phyloP scores from a whole-genome alignment of 2,113 vertebrate genomes.

The Dromiciops gliroides region DNA sequence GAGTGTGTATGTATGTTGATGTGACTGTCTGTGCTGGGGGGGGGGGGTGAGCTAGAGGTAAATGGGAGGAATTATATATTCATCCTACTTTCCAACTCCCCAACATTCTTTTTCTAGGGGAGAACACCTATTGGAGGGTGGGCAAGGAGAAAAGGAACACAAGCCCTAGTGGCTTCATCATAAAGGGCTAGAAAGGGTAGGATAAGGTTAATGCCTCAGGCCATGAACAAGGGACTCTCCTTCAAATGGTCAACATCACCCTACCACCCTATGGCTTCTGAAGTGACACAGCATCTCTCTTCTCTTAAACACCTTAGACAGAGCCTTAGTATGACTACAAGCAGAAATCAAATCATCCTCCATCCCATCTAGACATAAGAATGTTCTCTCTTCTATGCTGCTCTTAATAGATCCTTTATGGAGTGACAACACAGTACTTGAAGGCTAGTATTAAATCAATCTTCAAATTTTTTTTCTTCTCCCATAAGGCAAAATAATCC shows the following conservation, averaged over 20 bases:
- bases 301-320: not conserved
- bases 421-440: not conserved
- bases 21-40: not conserved
- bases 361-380: not conserved
- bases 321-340: not conserved
- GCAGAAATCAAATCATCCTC: slow-evolving; percentile 8
- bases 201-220: not conserved
- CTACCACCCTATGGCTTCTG: not conserved
- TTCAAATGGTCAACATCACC: not conserved
- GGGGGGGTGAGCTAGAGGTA: not conserved
- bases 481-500: not conserved
- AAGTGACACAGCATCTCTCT: not conserved
- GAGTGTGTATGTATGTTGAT: not conserved
- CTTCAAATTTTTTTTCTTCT: not conserved
- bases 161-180: not conserved
- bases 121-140: not conserved
- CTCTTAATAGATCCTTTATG: not conserved
- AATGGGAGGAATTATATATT: not conserved
- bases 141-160: not conserved
- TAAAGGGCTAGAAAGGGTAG: not conserved
- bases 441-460: not conserved
- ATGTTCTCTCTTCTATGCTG: not conserved
- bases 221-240: not conserved
- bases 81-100: not conserved
- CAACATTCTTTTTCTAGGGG: not conserved